Percentiles rank a stretch among this genome's conserved stretches.
Conservation (phyloP, 2,888 invertebrate genomes). For the Pelosia muscerda region DNA sequence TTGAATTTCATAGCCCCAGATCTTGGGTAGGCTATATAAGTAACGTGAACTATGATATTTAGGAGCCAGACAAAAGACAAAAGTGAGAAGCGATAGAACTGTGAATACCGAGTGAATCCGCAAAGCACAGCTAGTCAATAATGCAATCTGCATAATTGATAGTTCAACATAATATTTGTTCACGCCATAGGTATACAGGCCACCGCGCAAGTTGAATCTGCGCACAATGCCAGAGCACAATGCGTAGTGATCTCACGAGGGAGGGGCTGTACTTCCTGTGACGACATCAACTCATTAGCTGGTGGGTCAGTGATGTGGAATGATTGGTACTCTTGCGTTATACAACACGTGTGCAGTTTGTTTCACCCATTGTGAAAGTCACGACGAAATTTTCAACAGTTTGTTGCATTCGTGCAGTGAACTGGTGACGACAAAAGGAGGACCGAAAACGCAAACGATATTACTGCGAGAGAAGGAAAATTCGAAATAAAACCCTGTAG, state of each 20-base stretch:
- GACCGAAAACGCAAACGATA: no score
- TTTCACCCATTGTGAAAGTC: not conserved
- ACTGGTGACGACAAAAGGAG: no score
- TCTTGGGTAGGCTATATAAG: no score
- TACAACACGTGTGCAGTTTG: not conserved
- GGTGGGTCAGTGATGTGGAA: constrained; percentile 12
- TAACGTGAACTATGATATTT: no score
- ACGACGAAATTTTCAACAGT: not conserved
- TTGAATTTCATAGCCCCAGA: no score
- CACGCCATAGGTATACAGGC: constrained; percentile 6
- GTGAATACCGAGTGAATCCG: not conserved
- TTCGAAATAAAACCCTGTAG: no score
- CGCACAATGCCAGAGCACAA: constrained; percentile 22
- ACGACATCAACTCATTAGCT: constrained; percentile 16
- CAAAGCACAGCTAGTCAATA: not conserved
- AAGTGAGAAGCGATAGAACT: no score
- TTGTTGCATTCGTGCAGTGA: no score
- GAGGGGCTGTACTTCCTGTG: constrained; percentile 29
- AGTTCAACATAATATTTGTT: not conserved
- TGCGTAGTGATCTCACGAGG: constrained; percentile 16
- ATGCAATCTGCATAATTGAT: not conserved
- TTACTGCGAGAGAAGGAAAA: no score
- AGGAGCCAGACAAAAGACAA: no score
- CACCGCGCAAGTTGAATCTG: constrained; percentile 13
- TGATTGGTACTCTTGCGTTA: constrained; percentile 13